These are phyloP conservation scores for Sebastolobus altivelis DNA, from an alignment of 2,797 vertebrate species.

Conservation along the genomic window DNA sequence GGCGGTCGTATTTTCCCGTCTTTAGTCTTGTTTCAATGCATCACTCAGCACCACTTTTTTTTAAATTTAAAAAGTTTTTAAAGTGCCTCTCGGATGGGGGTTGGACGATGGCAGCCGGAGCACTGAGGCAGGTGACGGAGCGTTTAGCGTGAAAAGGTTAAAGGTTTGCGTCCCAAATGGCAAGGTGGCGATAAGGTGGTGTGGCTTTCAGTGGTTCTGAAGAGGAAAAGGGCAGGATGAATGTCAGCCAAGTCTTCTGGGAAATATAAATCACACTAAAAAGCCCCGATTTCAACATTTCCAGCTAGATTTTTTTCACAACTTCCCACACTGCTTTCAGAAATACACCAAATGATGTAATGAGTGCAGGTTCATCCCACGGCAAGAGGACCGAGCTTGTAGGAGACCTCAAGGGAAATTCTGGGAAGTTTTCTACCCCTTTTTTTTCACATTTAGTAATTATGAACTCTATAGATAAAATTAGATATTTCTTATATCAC, in stretches of 20 bases:
- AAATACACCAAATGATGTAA: conserved; percentile 15
- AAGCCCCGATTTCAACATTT: conserved; percentile 36
- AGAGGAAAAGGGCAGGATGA: conserved; percentile 78
- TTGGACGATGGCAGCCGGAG: neutral
- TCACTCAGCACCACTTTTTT: conserved; percentile 46
- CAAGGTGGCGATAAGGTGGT: conserved; percentile 68
- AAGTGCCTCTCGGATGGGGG: conserved; percentile 36
- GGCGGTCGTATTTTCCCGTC: conserved; percentile 10
- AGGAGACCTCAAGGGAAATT: neutral
- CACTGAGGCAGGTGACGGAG: conserved; percentile 64
- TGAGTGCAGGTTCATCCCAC: neutral
- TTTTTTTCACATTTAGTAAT: neutral
- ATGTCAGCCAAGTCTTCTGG: conserved; percentile 74
- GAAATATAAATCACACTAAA: conserved; percentile 71
- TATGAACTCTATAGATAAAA: neutral
- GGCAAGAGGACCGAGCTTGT: neutral
- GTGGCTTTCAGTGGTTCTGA: conserved; percentile 67
- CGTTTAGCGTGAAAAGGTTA: conserved; percentile 79
- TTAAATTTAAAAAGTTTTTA: conserved; percentile 52
- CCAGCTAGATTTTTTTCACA: conserved; percentile 17
- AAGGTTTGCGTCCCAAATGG: conserved; percentile 76
- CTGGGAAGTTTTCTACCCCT: neutral
- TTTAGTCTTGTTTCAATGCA: conserved; percentile 43
- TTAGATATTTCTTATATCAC: neutral
- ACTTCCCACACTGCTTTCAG: conserved; percentile 21